Conservation (phyloP, 2,113 vertebrate genomes). For the Siniperca knerii region DNA sequence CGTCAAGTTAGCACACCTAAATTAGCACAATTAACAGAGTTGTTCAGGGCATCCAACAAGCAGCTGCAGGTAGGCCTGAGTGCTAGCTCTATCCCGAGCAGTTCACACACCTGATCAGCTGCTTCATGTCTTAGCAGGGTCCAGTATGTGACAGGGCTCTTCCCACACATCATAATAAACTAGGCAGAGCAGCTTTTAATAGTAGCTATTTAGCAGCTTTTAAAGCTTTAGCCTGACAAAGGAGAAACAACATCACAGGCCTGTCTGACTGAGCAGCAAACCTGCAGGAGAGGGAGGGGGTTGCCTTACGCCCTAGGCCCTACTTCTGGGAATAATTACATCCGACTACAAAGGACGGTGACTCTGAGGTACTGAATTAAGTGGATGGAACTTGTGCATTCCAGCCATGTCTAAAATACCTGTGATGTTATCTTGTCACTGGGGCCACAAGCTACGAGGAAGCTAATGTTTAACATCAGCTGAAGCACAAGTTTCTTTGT, state of each 20-base stretch:
- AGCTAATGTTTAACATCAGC: constrained; percentile 26
- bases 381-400: constrained; percentile 60
- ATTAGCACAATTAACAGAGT: not conserved
- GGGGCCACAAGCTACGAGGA: not conserved
- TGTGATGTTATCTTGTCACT: constrained; percentile 67
- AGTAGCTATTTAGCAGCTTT: constrained; percentile 42
- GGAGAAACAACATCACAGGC: constrained; percentile 16
- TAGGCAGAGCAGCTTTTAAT: constrained; percentile 14
- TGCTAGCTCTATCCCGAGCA: not conserved
- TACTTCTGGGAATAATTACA: constrained; percentile 75
- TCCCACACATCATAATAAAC: not conserved
- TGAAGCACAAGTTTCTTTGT: not conserved
- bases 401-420: constrained; percentile 74
- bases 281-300: constrained; percentile 41
- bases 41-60: not conserved
- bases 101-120: constrained; percentile 34
- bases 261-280: constrained; percentile 16
- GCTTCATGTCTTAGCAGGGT: constrained; percentile 12
- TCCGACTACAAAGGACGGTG: constrained; percentile 61
- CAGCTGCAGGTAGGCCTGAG: not conserved
- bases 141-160: not conserved
- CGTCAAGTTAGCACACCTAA: not conserved
- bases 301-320: not conserved
- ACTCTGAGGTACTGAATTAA: constrained; percentile 69
- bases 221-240: constrained; percentile 43